These are phyloP conservation scores for Oscheius sp. DNA, from an alignment of 2,888 invertebrate species.

Conservation along the genomic window DNA sequence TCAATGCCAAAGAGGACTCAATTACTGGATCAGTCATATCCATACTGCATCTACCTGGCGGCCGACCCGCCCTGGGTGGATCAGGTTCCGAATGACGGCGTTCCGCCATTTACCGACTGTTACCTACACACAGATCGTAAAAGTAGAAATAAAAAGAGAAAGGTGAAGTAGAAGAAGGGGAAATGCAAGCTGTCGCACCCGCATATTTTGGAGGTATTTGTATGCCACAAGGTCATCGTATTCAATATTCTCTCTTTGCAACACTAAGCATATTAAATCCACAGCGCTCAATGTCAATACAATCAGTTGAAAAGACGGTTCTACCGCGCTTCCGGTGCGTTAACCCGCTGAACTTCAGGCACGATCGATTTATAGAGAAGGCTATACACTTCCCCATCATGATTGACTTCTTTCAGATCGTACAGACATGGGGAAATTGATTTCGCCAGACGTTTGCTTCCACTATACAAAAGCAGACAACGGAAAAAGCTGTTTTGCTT, in stretches of 20 bases:
- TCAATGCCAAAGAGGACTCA: conserved; percentile 65
- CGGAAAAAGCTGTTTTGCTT: background rate
- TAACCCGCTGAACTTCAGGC: too few relatives aligned
- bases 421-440: background rate
- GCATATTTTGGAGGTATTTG: background rate
- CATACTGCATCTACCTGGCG: conserved; percentile 44
- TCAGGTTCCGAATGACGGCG: conserved; percentile 57
- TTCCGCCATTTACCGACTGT: conserved; percentile 33
- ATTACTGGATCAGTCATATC: conserved; percentile 63
- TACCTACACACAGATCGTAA: conserved; percentile 3
- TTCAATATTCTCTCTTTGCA: background rate
- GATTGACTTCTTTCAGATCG: background rate
- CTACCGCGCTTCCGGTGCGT: background rate
- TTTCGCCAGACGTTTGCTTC: background rate
- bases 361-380: too few relatives aligned
- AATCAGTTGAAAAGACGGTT: background rate
- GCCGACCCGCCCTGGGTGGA: conserved; percentile 35
- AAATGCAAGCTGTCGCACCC: too few relatives aligned
- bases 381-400: background rate
- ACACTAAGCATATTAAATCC: conserved; percentile 25
- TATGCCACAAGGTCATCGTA: background rate
- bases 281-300: conserved; percentile 25
- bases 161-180: background rate
- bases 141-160: background rate
- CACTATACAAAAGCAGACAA: background rate